Percentiles rank a stretch among this genome's conserved stretches.
These are phyloP conservation scores for Neoascia interrupta DNA, from an alignment of 2,888 invertebrate species.

Conservation along the genomic window DNA sequence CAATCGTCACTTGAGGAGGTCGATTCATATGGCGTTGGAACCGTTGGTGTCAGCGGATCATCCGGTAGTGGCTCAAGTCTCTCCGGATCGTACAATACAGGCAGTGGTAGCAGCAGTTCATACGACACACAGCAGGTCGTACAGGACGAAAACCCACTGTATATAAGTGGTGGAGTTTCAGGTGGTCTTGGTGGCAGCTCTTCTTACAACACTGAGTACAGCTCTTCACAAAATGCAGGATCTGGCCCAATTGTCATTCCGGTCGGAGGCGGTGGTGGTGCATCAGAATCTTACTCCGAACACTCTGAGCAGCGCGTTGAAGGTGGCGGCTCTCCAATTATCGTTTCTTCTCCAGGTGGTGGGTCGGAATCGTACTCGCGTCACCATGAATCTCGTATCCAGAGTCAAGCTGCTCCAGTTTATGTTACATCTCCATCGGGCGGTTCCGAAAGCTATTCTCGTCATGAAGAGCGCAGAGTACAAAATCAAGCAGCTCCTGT, in stretches of 20 bases:
- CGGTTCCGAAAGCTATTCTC: slow-evolving; percentile 74
- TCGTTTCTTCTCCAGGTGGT: slow-evolving; percentile 26
- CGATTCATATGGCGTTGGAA: slow-evolving; percentile 73
- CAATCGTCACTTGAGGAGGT: slow-evolving; percentile 72
- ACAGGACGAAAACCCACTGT: slow-evolving; percentile 16
- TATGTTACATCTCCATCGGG: slow-evolving; percentile 69
- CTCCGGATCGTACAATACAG: slow-evolving; percentile 14
- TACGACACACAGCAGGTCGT: slow-evolving; percentile 33
- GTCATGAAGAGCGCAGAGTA: slow-evolving; percentile 73
- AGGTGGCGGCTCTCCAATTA: slow-evolving; percentile 68
- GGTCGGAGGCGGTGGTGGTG: slow-evolving; percentile 70
- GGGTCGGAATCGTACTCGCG: slow-evolving; percentile 66
- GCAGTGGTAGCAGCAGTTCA: slow-evolving; percentile 22
- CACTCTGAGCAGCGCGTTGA: slow-evolving; percentile 68
- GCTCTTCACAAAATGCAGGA: slow-evolving; percentile 54
- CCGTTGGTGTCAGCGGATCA: slow-evolving; percentile 71
- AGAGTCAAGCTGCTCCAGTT: slow-evolving; percentile 62
- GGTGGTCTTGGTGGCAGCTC: slow-evolving; percentile 26
- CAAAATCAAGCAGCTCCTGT: slow-evolving; percentile 71
- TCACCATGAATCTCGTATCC: slow-evolving; percentile 64
- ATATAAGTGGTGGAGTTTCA: slow-evolving; percentile 14
- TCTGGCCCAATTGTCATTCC: slow-evolving; percentile 71
- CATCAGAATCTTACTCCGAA: slow-evolving; percentile 62
- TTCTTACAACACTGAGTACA: slow-evolving; percentile 16
- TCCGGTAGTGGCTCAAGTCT: slow-evolving; percentile 26